These are phyloP conservation scores for Aythya baeri DNA, from an alignment of 2,113 vertebrate genomes.

Conservation along the genomic window DNA sequence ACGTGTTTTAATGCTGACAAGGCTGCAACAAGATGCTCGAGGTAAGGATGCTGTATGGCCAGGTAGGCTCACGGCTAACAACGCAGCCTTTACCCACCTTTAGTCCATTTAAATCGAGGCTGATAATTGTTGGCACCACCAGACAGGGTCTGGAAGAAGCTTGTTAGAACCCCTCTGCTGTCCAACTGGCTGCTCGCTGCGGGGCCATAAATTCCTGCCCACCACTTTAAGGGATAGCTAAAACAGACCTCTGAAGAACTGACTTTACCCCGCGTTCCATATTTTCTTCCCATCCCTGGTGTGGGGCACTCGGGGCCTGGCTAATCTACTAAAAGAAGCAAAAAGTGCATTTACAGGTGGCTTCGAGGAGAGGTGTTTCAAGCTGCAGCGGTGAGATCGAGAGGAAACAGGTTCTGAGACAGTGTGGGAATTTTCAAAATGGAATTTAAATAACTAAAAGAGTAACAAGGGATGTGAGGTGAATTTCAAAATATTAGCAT, in stretches of 20 bases:
- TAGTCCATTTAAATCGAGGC: too few relatives aligned
- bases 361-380: background rate
- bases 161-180: too few relatives aligned
- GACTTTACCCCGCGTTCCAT: background rate
- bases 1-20: background rate
- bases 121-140: too few relatives aligned
- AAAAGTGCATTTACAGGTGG: background rate
- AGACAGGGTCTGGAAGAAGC: too few relatives aligned
- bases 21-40: background rate
- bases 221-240: too few relatives aligned
- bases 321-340: background rate
- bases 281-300: background rate
- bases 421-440: constrained; percentile 17
- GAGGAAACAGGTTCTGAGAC: constrained; percentile 22
- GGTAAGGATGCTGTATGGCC: background rate
- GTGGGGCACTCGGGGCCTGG: background rate
- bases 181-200: background rate
- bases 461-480: constrained; percentile 36
- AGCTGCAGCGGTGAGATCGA: background rate
- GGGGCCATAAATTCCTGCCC: background rate
- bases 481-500: constrained; percentile 50
- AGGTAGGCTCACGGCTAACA: background rate
- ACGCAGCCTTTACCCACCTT: background rate
- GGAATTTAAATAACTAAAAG: constrained; percentile 32
- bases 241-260: background rate